Base-by-base conservation (phyloP, 2,888 invertebrate genomes). In the Abrostola tripartita region DNA sequence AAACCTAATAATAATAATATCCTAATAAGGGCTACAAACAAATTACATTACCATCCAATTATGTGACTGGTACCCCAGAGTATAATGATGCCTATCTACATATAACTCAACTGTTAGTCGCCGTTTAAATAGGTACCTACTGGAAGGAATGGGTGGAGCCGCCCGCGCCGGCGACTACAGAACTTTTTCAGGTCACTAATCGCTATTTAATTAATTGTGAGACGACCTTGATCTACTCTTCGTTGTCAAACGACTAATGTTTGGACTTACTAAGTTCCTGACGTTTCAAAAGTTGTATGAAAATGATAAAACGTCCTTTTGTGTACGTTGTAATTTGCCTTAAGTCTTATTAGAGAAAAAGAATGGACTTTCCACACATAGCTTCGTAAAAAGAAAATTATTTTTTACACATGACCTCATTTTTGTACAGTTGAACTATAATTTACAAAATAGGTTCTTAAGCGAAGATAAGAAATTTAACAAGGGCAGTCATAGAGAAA, bases 161-260 rank as follows among this genome's bases (percentile, higher is more conserved):
- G n/a, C 11, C 24, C 24, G 24, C 55, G 49, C 47, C 12, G 5
- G 44, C 8, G 53, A 7, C n/a, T 50, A 36, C 8, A 7, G 10
- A 5, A 6, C 0, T 9, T 49, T 61, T 69, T 59, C 38, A 24
- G 50, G 47, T 62, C 50, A 62, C 52, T 59, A 53, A 56, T 61
- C 49, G 37, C 11, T 24, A 37, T 54, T 35, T 52, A 54, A 52
- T 57, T 61, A 6, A 42, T 54, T 49, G 40, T 54, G 35, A n/a
- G 37, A 49, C 8, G 24, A 5, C 44, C 36, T 53, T 44, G 37
- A 24, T 56, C n/a, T 37, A 59, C 36, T 57, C 38, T 38, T 24
- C 35, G n/a, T 35, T 12, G 11, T 38, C 38, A 6, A 14, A 6
- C 10, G 52, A 40, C n/a, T 9, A 12, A 61, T 7, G 8, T 10